Conservation (phyloP, 2,888 invertebrate genomes). For the Oligia strigilis region DNA sequence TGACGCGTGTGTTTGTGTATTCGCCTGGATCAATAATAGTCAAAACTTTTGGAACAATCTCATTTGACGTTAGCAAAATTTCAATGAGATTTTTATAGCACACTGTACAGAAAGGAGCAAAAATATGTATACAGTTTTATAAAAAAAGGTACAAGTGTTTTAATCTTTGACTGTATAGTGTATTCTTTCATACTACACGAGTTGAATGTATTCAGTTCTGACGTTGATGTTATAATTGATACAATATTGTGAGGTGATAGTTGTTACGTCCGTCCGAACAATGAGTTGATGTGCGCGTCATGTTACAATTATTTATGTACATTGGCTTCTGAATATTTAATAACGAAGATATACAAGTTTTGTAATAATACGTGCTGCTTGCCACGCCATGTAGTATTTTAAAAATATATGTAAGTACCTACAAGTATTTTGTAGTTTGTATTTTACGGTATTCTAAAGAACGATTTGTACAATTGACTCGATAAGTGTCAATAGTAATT, state of each 20-base stretch:
- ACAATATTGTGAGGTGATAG: conserved; percentile 20
- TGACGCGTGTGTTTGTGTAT: neutral
- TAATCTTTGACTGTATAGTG: neutral
- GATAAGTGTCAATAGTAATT: neutral
- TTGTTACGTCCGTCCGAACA: conserved; percentile 33
- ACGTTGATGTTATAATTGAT: conserved; percentile 27
- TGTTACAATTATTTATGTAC: conserved; percentile 12
- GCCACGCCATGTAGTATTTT: neutral
- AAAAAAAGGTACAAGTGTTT: neutral
- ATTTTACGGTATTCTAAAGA: neutral
- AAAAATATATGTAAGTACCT: neutral
- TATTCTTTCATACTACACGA: neutral
- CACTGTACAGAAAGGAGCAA: neutral
- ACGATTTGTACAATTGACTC: neutral
- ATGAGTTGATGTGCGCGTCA: conserved; percentile 20
- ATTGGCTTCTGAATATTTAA: conserved; percentile 34
- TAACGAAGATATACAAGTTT: neutral
- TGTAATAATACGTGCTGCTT: neutral
- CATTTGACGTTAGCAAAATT: neutral
- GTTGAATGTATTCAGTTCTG: conserved; percentile 8
- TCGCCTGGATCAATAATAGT: neutral
- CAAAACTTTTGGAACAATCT: neutral
- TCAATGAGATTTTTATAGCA: neutral
- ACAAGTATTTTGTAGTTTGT: neutral
- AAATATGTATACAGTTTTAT: neutral